Evolutionary conservation across 1,140 invertebrate genomes (phyloP).

Genomic region (Drosophila suzukii): DNA sequence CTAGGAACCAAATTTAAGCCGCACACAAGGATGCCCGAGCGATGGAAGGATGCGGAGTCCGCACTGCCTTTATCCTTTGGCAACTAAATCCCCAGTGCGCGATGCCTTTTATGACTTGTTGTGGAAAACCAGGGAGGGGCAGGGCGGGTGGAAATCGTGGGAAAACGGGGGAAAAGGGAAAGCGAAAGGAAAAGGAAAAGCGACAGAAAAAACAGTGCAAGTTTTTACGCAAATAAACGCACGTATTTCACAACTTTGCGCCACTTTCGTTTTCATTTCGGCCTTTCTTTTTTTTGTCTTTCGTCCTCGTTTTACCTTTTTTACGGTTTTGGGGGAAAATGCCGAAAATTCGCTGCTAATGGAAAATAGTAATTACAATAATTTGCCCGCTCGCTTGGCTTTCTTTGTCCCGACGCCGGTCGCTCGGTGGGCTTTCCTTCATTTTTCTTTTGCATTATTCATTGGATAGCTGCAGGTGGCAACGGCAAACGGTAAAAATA

Average conservation of each 20-base stretch:
- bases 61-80: slow-evolving; percentile 44
- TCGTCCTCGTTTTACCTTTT: slow-evolving; percentile 16
- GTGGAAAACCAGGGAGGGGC: no score
- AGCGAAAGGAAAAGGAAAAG: neutral
- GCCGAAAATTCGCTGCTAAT: slow-evolving; percentile 65
- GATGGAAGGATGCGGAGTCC: slow-evolving; percentile 11
- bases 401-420: neutral
- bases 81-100: slow-evolving; percentile 65
- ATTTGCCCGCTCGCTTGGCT: slow-evolving; percentile 48
- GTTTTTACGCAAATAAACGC: slow-evolving; percentile 81
- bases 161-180: neutral
- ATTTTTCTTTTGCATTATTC: slow-evolving; percentile 51
- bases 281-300: slow-evolving; percentile 21
- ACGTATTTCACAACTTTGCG: slow-evolving; percentile 80
- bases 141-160: no score
- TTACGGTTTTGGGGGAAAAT: slow-evolving; percentile 18
- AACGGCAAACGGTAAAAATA: slow-evolving; percentile 20
- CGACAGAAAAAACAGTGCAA: slow-evolving; percentile 33
- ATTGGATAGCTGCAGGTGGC: slow-evolving; percentile 43
- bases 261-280: slow-evolving; percentile 71
- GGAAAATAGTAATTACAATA: slow-evolving; percentile 81
- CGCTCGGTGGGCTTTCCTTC: neutral
- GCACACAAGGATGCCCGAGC: slow-evolving; percentile 51
- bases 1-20: slow-evolving; percentile 76
- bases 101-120: slow-evolving; percentile 48